These are phyloP conservation scores for Sebastes hubbsi DNA, from an alignment of 2,797 vertebrate species.

Conservation along the genomic window DNA sequence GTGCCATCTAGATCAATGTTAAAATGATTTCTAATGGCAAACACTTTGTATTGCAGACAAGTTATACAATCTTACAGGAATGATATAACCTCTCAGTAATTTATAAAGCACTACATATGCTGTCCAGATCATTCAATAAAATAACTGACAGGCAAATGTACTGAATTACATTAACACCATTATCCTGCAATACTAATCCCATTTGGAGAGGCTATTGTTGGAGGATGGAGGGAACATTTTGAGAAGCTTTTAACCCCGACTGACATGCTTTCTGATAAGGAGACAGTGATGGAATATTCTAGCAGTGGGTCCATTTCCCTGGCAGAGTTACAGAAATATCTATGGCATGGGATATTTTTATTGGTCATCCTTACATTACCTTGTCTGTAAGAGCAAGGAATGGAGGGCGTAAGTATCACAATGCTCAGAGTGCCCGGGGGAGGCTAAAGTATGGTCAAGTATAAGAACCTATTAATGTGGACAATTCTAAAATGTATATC, in stretches of 20 bases:
- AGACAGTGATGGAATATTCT: constrained; percentile 52
- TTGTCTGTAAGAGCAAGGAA: constrained; percentile 1
- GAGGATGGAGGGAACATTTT: constrained; percentile 42
- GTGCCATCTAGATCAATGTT: constrained; percentile 26
- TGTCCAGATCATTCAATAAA: constrained; percentile 55
- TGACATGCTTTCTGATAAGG: constrained; percentile 43
- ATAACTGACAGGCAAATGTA: constrained; percentile 51
- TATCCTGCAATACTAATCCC: constrained; percentile 45
- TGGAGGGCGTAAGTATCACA: neutral
- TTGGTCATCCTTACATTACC: constrained; percentile 11
- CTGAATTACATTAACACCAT: constrained; percentile 52
- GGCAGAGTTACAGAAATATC: constrained; percentile 11
- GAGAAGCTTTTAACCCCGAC: constrained; percentile 52
- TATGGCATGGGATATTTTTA: constrained; percentile 1
- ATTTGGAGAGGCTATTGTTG: constrained; percentile 52
- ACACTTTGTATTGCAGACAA: constrained; percentile 30
- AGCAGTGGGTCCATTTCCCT: constrained; percentile 25
- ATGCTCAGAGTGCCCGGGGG: neutral
- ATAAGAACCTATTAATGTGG: neutral
- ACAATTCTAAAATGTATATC: neutral
- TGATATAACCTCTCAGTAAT: constrained; percentile 32
- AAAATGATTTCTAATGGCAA: constrained; percentile 41
- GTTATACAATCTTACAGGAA: constrained; percentile 24
- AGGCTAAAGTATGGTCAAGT: neutral
- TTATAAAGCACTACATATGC: constrained; percentile 31